A percentile compares a stretch with the other conserved stretches of the same genome.
phyloP scores from a whole-genome alignment of 2,888 invertebrate species.

The Bhutanitis thaidina region DNA sequence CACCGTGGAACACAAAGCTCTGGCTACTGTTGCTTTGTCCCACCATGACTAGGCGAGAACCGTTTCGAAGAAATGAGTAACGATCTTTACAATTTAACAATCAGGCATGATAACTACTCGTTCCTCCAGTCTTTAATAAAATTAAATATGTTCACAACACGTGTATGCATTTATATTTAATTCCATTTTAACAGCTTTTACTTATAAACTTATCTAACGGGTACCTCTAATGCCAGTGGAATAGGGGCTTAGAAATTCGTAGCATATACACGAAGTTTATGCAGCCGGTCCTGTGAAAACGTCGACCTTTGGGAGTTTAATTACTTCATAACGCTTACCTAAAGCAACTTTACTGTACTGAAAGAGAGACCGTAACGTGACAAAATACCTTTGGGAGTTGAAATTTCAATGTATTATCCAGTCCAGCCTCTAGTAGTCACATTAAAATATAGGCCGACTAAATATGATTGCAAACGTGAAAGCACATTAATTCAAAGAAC shows the following conservation, averaged over 20 bases:
- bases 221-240: slow-evolving; percentile 13
- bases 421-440: background rate
- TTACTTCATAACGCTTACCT: slow-evolving; percentile 29
- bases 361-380: slow-evolving; percentile 7
- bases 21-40: too few relatives aligned
- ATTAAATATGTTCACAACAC: too few relatives aligned
- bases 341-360: slow-evolving; percentile 19
- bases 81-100: too few relatives aligned
- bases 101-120: too few relatives aligned
- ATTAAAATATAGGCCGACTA: background rate
- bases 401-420: slow-evolving; percentile 1
- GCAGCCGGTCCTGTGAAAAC: slow-evolving; percentile 29
- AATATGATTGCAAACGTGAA: background rate
- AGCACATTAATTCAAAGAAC: too few relatives aligned
- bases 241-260: slow-evolving; percentile 18
- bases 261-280: slow-evolving; percentile 28
- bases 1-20: too few relatives aligned
- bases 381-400: slow-evolving; percentile 10
- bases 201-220: slow-evolving; percentile 11
- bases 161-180: too few relatives aligned
- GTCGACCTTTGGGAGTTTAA: slow-evolving; percentile 29
- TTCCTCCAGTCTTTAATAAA: too few relatives aligned
- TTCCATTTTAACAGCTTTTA: slow-evolving; percentile 14
- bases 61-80: too few relatives aligned
- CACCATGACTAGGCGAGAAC: too few relatives aligned